phyloP scores from a whole-genome alignment of 1,140 invertebrate genomes.

The Homalodisca vitripennis region DNA sequence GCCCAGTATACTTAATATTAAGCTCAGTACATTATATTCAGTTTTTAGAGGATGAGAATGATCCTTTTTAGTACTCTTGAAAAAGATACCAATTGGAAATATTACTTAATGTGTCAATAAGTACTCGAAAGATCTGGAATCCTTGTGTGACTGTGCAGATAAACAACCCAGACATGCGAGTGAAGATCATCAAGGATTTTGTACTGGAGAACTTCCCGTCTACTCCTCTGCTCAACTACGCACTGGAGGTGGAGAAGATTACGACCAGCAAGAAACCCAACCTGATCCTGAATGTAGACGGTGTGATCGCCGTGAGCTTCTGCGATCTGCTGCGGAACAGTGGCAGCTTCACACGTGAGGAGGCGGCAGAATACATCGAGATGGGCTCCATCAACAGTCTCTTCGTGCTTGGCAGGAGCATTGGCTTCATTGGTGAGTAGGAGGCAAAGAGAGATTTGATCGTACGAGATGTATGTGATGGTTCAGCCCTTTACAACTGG shows the following conservation, averaged over 20 bases:
- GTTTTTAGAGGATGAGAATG: no score
- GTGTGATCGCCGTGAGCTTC: conserved; percentile 95
- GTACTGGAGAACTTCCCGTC: conserved; percentile 91
- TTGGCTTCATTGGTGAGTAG: conserved; percentile 95
- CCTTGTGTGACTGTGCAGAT: no score
- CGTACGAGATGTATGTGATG: no score
- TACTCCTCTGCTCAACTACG: conserved; percentile 91
- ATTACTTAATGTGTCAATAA: no score
- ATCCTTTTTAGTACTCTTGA: no score
- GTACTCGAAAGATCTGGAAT: no score
- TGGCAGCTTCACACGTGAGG: conserved; percentile 58
- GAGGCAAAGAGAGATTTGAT: no score
- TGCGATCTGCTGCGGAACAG: conserved; percentile 92
- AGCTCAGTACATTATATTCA: no score
- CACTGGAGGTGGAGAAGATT: conserved; percentile 97
- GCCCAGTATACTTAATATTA: no score
- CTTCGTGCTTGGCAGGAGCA: conserved; percentile 96
- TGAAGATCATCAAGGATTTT: conserved; percentile 95
- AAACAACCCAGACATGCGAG: conserved; percentile 98
- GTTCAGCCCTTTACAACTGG: no score
- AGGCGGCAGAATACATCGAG: conserved; percentile 96
- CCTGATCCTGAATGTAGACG: conserved; percentile 98
- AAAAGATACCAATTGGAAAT: no score
- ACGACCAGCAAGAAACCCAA: conserved; percentile 99
- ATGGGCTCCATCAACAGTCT: conserved; percentile 98